phyloP scores from a whole-genome alignment of 2,888 invertebrate species.

The Drosophila suboccidentalis region DNA sequence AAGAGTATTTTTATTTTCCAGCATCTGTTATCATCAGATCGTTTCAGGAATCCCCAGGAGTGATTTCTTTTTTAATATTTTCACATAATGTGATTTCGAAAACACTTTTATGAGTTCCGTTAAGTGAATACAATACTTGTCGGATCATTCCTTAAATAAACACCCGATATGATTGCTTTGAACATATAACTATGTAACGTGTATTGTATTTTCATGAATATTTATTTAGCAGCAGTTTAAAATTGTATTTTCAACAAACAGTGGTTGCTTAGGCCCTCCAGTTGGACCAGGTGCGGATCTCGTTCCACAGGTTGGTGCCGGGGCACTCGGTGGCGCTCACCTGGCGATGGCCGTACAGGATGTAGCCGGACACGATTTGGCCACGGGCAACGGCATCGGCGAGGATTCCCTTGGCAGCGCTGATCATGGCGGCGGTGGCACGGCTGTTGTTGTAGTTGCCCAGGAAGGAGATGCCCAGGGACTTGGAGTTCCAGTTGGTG shows the following conservation, averaged over 20 bases:
- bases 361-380: slow-evolving; percentile 58
- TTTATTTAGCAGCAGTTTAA: slow-evolving; percentile 17
- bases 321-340: slow-evolving; percentile 80
- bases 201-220: slow-evolving; percentile 12
- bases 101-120: neutral
- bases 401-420: slow-evolving; percentile 67
- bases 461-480: slow-evolving; percentile 79
- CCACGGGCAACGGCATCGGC: slow-evolving; percentile 66
- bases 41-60: neutral
- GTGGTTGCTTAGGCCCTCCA: slow-evolving; percentile 59
- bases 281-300: slow-evolving; percentile 79
- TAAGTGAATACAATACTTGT: neutral
- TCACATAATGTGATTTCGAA: neutral
- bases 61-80: neutral
- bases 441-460: slow-evolving; percentile 68
- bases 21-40: neutral
- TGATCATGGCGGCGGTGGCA: slow-evolving; percentile 61
- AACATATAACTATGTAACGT: slow-evolving; percentile 8
- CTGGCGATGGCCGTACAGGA: slow-evolving; percentile 78
- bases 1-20: too few species aligned
- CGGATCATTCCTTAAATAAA: neutral
- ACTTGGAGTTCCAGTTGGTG: slow-evolving; percentile 71
- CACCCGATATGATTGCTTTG: neutral
- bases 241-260: neutral
- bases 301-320: slow-evolving; percentile 76